A percentile compares a stretch with the other conserved stretches of the same genome.
Evolutionary conservation across 2,888 invertebrate genomes (phyloP).

Genomic region (Oasisia sp.): DNA sequence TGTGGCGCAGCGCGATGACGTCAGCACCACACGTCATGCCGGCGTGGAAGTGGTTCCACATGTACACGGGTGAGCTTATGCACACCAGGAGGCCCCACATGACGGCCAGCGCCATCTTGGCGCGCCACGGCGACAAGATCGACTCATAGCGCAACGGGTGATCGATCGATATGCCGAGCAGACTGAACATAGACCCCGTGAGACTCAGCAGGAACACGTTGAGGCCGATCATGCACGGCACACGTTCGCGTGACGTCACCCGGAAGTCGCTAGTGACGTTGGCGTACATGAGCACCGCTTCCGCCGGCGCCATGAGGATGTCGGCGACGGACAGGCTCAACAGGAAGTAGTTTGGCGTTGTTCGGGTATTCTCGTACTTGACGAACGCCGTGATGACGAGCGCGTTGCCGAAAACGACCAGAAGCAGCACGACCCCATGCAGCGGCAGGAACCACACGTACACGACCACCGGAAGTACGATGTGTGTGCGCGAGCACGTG

Average conservation of each 20-base stretch:
- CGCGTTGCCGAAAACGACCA: constrained; percentile 22
- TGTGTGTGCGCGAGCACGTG: neutral
- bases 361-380: neutral
- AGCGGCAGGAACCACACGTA: neutral
- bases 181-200: neutral
- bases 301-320: constrained; percentile 19
- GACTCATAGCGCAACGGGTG: constrained; percentile 20
- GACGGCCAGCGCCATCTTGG: neutral
- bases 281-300: neutral
- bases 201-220: neutral
- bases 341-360: neutral
- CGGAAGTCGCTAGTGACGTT: neutral
- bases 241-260: neutral
- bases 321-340: constrained; percentile 19
- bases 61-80: neutral
- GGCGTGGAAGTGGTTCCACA: neutral
- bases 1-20: neutral
- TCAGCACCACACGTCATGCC: neutral
- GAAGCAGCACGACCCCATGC: neutral
- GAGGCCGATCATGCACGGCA: constrained; percentile 14
- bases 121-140: neutral
- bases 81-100: constrained; percentile 1
- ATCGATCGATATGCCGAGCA: constrained; percentile 14
- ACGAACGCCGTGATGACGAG: constrained; percentile 22
- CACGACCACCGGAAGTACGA: neutral